Evolutionary conservation across 2,113 vertebrate species (phyloP).

Genomic region (Pelecanoides urinatrix): DNA sequence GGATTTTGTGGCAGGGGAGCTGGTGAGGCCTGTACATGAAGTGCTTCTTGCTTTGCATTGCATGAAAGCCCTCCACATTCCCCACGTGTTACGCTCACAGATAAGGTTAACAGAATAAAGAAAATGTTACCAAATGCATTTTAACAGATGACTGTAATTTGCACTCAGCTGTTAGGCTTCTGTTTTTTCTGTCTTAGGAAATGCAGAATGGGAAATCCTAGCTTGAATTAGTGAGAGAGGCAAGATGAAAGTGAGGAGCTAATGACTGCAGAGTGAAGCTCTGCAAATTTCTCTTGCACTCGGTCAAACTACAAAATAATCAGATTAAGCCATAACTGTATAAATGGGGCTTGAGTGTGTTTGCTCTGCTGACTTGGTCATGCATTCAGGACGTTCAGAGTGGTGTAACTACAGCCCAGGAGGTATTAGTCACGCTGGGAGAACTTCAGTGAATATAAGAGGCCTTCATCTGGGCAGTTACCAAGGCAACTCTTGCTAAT

Average conservation of each 20-base stretch:
- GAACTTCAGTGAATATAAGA: conserved; percentile 58
- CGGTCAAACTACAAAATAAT: conserved; percentile 37
- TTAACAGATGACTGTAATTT: conserved; percentile 9
- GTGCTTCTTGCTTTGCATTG: neutral
- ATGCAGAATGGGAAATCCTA: neutral
- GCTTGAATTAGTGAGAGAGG: neutral
- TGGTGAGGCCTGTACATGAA: neutral
- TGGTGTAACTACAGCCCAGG: conserved; percentile 47
- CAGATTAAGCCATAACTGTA: conserved; percentile 66
- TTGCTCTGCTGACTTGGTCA: conserved; percentile 64
- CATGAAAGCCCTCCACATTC: neutral
- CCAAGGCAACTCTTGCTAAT: conserved; percentile 70
- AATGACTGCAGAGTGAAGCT: neutral
- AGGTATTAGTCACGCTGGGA: conserved; percentile 62
- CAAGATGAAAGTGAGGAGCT: conserved; percentile 18
- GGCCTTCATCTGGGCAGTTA: conserved; percentile 68
- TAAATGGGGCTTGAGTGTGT: conserved; percentile 47
- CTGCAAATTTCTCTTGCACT: neutral
- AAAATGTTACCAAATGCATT: conserved; percentile 9
- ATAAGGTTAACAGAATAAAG: conserved; percentile 24
- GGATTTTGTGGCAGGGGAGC: neutral
- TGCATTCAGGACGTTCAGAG: conserved; percentile 23
- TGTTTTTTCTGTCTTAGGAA: neutral
- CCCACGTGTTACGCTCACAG: neutral
- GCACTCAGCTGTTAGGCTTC: conserved; percentile 5